Conservation (phyloP, 2,888 invertebrate genomes). For the Lysandra coridon region DNA sequence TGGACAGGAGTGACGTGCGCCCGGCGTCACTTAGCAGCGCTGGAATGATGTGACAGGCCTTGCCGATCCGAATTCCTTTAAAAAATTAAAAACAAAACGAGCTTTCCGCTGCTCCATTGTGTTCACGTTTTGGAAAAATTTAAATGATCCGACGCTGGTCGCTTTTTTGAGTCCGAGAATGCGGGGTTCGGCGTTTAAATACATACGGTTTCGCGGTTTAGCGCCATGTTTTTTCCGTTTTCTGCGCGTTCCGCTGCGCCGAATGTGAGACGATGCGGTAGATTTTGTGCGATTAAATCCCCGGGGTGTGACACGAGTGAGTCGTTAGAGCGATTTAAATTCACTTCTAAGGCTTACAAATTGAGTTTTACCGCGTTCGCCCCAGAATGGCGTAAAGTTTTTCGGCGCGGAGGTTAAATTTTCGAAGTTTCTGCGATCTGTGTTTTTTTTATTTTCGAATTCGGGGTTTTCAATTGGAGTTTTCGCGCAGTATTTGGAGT, state of each 20-base stretch:
- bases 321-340: conserved; percentile 73
- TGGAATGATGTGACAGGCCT: conserved; percentile 79
- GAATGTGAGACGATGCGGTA: conserved; percentile 65
- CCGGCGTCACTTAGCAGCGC: conserved; percentile 80
- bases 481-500: conserved; percentile 63
- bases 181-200: conserved; percentile 78
- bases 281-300: conserved; percentile 73
- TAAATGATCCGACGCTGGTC: conserved; percentile 71
- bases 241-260: conserved; percentile 73
- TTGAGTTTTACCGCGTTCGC: conserved; percentile 13
- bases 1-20: conserved; percentile 76
- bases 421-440: not conserved
- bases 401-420: conserved; percentile 2
- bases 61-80: conserved; percentile 75
- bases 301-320: conserved; percentile 71
- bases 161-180: conserved; percentile 72
- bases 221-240: conserved; percentile 80
- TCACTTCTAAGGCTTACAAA: conserved; percentile 40
- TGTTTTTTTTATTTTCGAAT: not conserved
- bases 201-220: conserved; percentile 79
- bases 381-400: not conserved
- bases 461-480: conserved; percentile 36
- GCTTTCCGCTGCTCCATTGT: conserved; percentile 77
- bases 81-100: conserved; percentile 73
- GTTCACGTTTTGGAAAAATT: conserved; percentile 80